phyloP scores from a whole-genome alignment of 2,888 invertebrate species.

The Polymixis flavicincta region DNA sequence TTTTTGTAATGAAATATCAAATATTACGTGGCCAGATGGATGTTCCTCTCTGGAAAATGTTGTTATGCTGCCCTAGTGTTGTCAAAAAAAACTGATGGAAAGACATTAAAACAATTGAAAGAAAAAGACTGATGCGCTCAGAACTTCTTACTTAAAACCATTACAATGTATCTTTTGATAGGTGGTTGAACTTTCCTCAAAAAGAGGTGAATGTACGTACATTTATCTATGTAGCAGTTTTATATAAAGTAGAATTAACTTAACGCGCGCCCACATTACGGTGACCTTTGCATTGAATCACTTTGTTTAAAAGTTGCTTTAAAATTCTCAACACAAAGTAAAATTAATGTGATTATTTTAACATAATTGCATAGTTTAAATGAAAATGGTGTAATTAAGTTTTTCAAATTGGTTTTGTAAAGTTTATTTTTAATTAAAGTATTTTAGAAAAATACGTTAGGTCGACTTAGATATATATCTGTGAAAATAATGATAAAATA shows the following conservation, averaged over 20 bases:
- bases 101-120: no score
- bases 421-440: background rate
- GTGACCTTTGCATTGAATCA: constrained; percentile 30
- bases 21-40: background rate
- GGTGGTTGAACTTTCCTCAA: constrained; percentile 46
- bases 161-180: constrained; percentile 28
- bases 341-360: constrained; percentile 40
- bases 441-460: background rate
- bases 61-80: background rate
- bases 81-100: background rate
- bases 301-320: constrained; percentile 23
- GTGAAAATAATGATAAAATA: no score
- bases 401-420: no score
- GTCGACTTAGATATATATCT: background rate
- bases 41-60: background rate
- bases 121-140: background rate
- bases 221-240: constrained; percentile 23
- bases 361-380: constrained; percentile 26
- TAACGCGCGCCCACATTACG: constrained; percentile 6
- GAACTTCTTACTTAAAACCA: constrained; percentile 17
- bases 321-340: constrained; percentile 16
- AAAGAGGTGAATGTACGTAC: constrained; percentile 54
- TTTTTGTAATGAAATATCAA: background rate
- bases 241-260: constrained; percentile 44
- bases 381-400: constrained; percentile 20